A percentile compares a stretch with the other conserved stretches of the same genome.
These are phyloP conservation scores for Sycophila sp. DNA, from an alignment of 1,140 invertebrate species.

Conservation along the genomic window DNA sequence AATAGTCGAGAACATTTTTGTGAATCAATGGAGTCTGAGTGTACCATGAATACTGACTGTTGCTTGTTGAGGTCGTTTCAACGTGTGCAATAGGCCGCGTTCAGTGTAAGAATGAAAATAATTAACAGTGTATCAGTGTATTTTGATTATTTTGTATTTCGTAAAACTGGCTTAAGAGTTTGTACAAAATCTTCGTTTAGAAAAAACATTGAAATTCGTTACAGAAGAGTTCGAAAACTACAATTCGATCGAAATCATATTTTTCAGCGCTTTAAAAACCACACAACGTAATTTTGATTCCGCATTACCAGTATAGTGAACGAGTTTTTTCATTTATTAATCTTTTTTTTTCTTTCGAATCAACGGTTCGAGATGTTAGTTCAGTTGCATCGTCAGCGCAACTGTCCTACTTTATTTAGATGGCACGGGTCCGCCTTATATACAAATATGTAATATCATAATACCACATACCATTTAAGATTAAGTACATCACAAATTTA, in stretches of 20 bases:
- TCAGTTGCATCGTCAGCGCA: slow-evolving; percentile 59
- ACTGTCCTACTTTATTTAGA: slow-evolving; percentile 51
- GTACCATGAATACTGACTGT: slow-evolving; percentile 11
- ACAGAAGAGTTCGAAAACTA: neutral
- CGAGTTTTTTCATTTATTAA: neutral
- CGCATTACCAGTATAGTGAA: too few relatives aligned
- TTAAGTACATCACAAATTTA: slow-evolving; percentile 66
- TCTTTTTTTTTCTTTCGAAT: too few relatives aligned
- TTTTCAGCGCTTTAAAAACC: neutral
- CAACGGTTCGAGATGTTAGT: neutral
- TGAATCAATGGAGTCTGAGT: neutral
- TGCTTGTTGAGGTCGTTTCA: neutral
- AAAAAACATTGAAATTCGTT: neutral
- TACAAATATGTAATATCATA: slow-evolving; percentile 66
- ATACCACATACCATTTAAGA: slow-evolving; percentile 64
- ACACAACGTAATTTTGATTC: neutral
- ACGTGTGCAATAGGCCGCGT: neutral
- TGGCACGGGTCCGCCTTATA: slow-evolving; percentile 65
- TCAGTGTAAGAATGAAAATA: neutral
- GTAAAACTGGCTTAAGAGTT: neutral
- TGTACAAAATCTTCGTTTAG: neutral
- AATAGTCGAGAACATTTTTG: slow-evolving; percentile 7
- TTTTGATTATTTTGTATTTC: neutral
- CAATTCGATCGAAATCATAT: neutral
- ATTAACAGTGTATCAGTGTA: neutral